phyloP scores from a whole-genome alignment of 2,797 vertebrate species.

The Rhabdophis nuchalis region DNA sequence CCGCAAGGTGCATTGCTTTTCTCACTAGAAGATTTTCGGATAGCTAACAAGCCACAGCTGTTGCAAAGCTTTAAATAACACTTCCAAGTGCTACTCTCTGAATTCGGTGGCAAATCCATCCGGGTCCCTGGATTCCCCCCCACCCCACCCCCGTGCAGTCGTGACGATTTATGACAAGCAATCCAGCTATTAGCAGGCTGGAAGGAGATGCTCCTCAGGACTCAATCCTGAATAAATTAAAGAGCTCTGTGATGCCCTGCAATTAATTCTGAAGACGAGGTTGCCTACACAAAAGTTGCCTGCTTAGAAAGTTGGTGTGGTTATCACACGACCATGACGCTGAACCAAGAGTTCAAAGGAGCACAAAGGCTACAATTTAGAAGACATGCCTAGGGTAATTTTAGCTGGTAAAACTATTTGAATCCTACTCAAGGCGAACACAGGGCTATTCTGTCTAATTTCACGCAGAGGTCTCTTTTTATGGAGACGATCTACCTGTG shows the following conservation, averaged over 20 bases:
- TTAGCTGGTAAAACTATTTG: background rate
- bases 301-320: background rate
- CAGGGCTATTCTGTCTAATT: background rate
- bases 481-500: background rate
- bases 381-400: background rate
- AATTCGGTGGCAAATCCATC: conserved; percentile 17
- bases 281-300: too few species aligned
- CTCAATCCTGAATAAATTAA: background rate
- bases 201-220: background rate
- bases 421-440: background rate
- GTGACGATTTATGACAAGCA: conserved; percentile 18
- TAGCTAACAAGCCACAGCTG: conserved; percentile 30
- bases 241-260: background rate
- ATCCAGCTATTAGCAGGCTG: conserved; percentile 2
- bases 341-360: background rate
- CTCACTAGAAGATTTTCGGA: conserved; percentile 22
- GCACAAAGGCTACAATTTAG: background rate
- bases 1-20: background rate
- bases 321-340: too few species aligned
- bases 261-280: background rate
- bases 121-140: conserved; percentile 13
- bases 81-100: conserved; percentile 23
- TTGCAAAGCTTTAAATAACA: conserved; percentile 29
- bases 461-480: background rate
- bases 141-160: conserved; percentile 11